These are phyloP conservation scores for Pelecanus crispus DNA, from an alignment of 2,113 vertebrate species.

Conservation along the genomic window DNA sequence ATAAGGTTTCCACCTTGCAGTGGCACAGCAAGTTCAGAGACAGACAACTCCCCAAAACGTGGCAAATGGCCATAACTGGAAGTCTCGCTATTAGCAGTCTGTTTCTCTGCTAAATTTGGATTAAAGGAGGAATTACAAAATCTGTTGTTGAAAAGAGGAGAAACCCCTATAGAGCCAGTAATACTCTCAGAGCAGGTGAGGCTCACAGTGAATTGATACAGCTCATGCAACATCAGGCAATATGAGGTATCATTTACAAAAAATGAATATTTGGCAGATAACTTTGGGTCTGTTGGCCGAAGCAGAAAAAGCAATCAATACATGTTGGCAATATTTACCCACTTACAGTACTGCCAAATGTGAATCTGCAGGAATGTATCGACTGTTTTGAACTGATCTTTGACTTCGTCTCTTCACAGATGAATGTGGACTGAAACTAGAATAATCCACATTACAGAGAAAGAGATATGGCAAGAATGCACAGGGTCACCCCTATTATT, in stretches of 20 bases:
- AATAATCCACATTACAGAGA: not conserved
- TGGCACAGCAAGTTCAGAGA: not conserved
- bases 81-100: not conserved
- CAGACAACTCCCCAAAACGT: not conserved
- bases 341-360: slow-evolving; percentile 25
- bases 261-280: not conserved
- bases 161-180: not conserved
- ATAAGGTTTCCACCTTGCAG: not conserved
- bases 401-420: slow-evolving; percentile 14
- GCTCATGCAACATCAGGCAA: not conserved
- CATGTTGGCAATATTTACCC: slow-evolving; percentile 43
- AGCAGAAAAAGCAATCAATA: slow-evolving; percentile 24
- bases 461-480: slow-evolving; percentile 24
- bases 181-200: not conserved
- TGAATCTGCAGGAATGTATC: slow-evolving; percentile 19
- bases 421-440: not conserved
- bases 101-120: not conserved
- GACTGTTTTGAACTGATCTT: slow-evolving; percentile 20
- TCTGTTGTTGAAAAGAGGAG: not conserved
- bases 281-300: not conserved
- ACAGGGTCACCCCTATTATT: slow-evolving; percentile 44
- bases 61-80: not conserved
- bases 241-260: not conserved
- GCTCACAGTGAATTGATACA: not conserved
- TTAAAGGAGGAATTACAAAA: not conserved